Percentiles rank a stretch among this genome's conserved stretches.
Evolutionary conservation across 2,797 vertebrate species (phyloP).

Genomic region (Lepilemur septentrionalis): DNA sequence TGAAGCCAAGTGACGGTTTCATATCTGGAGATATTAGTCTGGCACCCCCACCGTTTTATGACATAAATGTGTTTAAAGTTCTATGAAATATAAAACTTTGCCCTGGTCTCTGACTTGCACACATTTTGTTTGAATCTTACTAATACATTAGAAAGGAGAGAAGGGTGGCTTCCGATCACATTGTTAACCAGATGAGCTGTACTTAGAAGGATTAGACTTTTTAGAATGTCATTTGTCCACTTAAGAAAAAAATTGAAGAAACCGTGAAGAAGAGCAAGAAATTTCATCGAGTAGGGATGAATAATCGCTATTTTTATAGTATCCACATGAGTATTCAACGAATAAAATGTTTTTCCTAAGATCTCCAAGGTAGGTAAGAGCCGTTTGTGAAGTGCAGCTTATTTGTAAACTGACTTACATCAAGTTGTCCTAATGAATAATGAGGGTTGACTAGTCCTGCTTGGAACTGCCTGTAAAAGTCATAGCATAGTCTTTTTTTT

Average conservation of each 20-base stretch:
- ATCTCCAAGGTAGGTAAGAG: slow-evolving; percentile 51
- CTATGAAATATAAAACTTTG: slow-evolving; percentile 87
- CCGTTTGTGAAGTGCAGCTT: slow-evolving; percentile 59
- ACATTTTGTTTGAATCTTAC: slow-evolving; percentile 81
- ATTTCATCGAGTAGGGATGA: slow-evolving; percentile 75
- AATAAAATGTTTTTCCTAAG: slow-evolving; percentile 78
- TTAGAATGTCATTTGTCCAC: slow-evolving; percentile 77
- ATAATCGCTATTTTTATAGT: neutral
- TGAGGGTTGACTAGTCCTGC: neutral
- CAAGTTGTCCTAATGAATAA: neutral
- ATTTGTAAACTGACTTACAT: neutral
- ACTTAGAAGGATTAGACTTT: slow-evolving; percentile 80
- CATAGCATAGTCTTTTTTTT: no score
- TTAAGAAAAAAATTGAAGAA: slow-evolving; percentile 78
- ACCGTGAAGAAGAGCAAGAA: slow-evolving; percentile 67
- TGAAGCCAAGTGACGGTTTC: slow-evolving; percentile 84
- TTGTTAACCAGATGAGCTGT: slow-evolving; percentile 82
- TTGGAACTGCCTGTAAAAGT: neutral
- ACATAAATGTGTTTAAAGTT: slow-evolving; percentile 87
- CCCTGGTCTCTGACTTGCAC: slow-evolving; percentile 84
- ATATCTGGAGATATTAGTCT: slow-evolving; percentile 84
- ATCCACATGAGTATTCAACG: slow-evolving; percentile 77
- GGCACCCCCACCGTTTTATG: slow-evolving; percentile 90
- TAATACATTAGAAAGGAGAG: slow-evolving; percentile 86
- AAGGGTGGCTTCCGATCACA: slow-evolving; percentile 85